Percentiles rank a stretch among this genome's conserved stretches.
Evolutionary conservation across 2,888 invertebrate genomes (phyloP).

Genomic region (Caenorhabditis afra): DNA sequence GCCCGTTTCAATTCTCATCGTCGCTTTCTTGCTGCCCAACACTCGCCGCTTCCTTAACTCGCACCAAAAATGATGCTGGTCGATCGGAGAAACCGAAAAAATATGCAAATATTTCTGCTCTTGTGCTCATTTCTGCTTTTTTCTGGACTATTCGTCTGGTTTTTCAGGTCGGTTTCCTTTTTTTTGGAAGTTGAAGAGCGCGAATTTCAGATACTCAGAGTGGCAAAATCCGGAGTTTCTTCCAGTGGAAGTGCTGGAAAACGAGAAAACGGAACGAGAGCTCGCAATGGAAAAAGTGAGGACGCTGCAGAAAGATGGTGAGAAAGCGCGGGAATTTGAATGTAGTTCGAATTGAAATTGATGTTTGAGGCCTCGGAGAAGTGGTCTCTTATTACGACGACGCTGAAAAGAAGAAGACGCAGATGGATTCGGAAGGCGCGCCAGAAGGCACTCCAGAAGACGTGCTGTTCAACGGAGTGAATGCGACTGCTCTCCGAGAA

Average conservation of each 20-base stretch:
- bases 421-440: no score
- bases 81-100: slow-evolving; percentile 39
- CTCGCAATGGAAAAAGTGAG: slow-evolving; percentile 29
- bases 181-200: not conserved
- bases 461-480: slow-evolving; percentile 12
- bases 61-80: slow-evolving; percentile 32
- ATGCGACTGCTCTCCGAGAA: slow-evolving; percentile 6
- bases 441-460: slow-evolving; percentile 22
- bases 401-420: slow-evolving; percentile 6
- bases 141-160: slow-evolving; percentile 35
- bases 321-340: no score
- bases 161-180: slow-evolving; percentile 18
- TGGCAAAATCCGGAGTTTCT: slow-evolving; percentile 29
- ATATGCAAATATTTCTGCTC: slow-evolving; percentile 35
- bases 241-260: slow-evolving; percentile 26
- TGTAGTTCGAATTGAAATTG: no score
- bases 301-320: slow-evolving; percentile 8
- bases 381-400: slow-evolving; percentile 25
- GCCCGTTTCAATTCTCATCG: not conserved
- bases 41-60: not conserved
- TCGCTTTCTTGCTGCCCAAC: not conserved
- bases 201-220: slow-evolving; percentile 11
- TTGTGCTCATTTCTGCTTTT: slow-evolving; percentile 19
- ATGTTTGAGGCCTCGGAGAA: slow-evolving; percentile 16
- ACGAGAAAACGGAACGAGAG: slow-evolving; percentile 31